phyloP scores from a whole-genome alignment of 2,888 invertebrate species.

The Aethes cnicana region DNA sequence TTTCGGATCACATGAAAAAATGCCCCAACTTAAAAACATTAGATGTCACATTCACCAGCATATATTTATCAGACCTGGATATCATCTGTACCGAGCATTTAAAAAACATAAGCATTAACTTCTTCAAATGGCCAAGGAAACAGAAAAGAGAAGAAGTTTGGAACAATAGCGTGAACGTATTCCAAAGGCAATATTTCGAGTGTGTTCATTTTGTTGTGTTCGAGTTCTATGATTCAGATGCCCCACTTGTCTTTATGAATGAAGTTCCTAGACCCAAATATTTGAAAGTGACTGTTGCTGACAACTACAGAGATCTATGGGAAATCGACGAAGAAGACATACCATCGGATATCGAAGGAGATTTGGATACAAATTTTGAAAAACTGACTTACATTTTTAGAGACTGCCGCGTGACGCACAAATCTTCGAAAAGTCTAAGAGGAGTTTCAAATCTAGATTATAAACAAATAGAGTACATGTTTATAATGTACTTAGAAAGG shows the following conservation, averaged over 20 bases:
- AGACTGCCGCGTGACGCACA: slow-evolving; percentile 46
- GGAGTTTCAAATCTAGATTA: slow-evolving; percentile 45
- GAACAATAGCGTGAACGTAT: slow-evolving; percentile 37
- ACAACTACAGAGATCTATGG: slow-evolving; percentile 44
- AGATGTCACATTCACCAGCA: slow-evolving; percentile 49
- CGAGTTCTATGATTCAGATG: slow-evolving; percentile 41
- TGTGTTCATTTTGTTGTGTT: slow-evolving; percentile 47
- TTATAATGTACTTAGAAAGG: slow-evolving; percentile 48
- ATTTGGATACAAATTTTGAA: slow-evolving; percentile 34
- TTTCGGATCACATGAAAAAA: slow-evolving; percentile 39
- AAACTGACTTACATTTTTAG: slow-evolving; percentile 42
- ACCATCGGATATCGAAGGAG: slow-evolving; percentile 22
- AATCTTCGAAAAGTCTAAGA: slow-evolving; percentile 39
- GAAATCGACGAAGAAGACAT: slow-evolving; percentile 33
- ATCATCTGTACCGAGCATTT: slow-evolving; percentile 43
- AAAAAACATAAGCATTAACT: slow-evolving; percentile 46
- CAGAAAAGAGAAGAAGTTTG: slow-evolving; percentile 36
- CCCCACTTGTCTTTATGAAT: slow-evolving; percentile 44
- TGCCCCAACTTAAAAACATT: slow-evolving; percentile 42
- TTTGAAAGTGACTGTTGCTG: slow-evolving; percentile 46
- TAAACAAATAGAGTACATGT: slow-evolving; percentile 47
- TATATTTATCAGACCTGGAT: slow-evolving; percentile 44
- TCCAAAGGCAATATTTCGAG: slow-evolving; percentile 41
- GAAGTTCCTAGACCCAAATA: slow-evolving; percentile 38
- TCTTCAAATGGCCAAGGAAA: slow-evolving; percentile 41